phyloP scores from a whole-genome alignment of 2,888 invertebrate genomes.

The Rapana venosa region DNA sequence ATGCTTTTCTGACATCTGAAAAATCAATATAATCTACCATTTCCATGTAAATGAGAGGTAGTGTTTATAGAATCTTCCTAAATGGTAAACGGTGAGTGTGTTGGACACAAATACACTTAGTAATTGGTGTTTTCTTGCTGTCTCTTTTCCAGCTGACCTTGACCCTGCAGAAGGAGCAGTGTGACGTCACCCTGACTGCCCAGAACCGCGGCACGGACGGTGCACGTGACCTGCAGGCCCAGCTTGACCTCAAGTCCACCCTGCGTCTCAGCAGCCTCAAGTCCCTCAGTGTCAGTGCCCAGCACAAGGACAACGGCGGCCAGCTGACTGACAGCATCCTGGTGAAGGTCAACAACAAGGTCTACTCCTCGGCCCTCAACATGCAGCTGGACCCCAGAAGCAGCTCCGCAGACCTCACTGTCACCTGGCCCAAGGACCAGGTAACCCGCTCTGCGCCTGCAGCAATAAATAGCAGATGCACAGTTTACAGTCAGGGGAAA shows the following conservation, averaged over 20 bases:
- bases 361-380: constrained; percentile 8
- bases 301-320: constrained; percentile 26
- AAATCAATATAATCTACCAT: no score
- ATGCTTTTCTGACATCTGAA: no score
- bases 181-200: constrained; percentile 29
- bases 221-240: constrained; percentile 27
- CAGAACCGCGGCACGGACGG: constrained; percentile 21
- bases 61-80: no score
- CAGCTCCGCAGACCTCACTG: background rate
- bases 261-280: background rate
- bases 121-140: background rate
- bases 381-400: background rate
- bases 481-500: no score
- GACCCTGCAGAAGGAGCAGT: constrained; percentile 21
- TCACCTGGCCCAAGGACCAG: constrained; percentile 26
- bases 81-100: no score
- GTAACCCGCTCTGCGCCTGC: no score
- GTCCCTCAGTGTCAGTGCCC: background rate
- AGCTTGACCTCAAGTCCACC: constrained; percentile 23
- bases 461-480: no score
- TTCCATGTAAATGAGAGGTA: no score
- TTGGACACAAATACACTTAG: no score
- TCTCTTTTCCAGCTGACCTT: constrained; percentile 15
- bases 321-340: background rate
- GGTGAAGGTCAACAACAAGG: constrained; percentile 27